Evolutionary conservation across 2,797 vertebrate species (phyloP).

Genomic region (Catharus ustulatus): DNA sequence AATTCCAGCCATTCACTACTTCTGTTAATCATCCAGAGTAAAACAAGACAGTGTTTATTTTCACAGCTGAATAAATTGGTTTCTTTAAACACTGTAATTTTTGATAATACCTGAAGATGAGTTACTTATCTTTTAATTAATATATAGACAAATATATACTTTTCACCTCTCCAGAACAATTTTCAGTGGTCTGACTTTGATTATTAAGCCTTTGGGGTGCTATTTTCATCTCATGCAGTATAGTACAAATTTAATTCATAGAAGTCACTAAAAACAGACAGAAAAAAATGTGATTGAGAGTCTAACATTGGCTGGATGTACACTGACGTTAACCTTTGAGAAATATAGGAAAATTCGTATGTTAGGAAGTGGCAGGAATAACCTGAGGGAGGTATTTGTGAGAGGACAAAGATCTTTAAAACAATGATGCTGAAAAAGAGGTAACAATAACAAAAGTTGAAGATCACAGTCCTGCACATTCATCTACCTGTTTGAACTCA

Average conservation of each 20-base stretch:
- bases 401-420: background rate
- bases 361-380: background rate
- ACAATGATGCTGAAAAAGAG: background rate
- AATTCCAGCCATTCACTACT: background rate
- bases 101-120: background rate
- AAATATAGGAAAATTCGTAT: background rate
- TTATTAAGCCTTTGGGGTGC: background rate
- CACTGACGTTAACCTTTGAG: background rate
- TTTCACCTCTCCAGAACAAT: background rate
- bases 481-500: background rate
- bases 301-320: background rate
- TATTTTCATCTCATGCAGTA: background rate
- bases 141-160: background rate
- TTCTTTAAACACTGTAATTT: background rate
- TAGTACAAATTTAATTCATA: background rate
- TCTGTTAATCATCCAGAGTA: background rate
- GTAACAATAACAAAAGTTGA: background rate
- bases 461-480: background rate
- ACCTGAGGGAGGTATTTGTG: background rate
- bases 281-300: background rate
- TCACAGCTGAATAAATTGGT: background rate
- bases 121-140: background rate
- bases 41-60: background rate
- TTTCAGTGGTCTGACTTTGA: background rate
- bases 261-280: background rate